Conservation (phyloP, 1,140 invertebrate species). For the Pemphigus obesinymphae region DNA sequence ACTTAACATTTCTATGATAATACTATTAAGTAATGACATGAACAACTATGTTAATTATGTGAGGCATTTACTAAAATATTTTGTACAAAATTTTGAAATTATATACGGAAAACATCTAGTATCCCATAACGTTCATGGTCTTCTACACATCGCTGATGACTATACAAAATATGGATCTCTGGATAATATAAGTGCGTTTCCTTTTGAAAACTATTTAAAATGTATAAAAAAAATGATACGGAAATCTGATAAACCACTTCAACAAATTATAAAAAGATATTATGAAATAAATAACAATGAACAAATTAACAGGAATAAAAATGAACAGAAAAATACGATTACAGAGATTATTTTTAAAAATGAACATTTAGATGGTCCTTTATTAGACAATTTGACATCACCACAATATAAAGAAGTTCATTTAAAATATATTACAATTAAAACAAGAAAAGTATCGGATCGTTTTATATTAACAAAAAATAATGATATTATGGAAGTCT, state of each 20-base stretch:
- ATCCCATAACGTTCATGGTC: background rate
- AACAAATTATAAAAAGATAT: background rate
- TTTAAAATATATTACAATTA: background rate
- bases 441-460: background rate
- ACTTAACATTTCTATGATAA: background rate
- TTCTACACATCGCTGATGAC: background rate
- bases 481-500: background rate
- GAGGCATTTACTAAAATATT: background rate
- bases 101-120: background rate
- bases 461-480: background rate
- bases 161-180: background rate
- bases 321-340: background rate
- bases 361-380: background rate
- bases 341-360: background rate
- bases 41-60: background rate
- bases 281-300: no score
- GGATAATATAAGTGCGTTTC: background rate
- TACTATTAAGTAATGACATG: background rate
- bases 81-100: background rate
- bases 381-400: background rate
- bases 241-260: background rate
- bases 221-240: background rate
- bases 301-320: no score
- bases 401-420: background rate
- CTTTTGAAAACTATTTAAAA: background rate